Evolutionary conservation across 37 sponge, comb jelly and placozoan species (phyloP).

Genomic region (Halichondria panicea): DNA sequence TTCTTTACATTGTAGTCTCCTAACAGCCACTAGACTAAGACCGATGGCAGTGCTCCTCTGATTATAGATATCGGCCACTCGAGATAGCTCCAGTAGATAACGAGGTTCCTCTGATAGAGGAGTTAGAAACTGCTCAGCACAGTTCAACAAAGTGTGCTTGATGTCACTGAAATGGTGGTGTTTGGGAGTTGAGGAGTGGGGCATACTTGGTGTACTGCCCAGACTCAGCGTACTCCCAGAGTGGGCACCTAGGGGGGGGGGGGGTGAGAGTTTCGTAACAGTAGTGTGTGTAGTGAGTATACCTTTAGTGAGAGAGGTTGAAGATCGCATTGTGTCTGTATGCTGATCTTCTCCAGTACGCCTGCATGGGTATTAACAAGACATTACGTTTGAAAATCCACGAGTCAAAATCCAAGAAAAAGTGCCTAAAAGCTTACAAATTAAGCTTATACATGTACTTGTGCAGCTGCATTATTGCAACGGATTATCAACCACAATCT

Average conservation of each 20-base stretch:
- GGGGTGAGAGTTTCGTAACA: not conserved
- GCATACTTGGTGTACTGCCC: not conserved
- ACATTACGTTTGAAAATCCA: too few species aligned
- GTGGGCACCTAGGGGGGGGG: not conserved
- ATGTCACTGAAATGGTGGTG: not conserved
- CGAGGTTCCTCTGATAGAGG: not conserved
- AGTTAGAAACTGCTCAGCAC: not conserved
- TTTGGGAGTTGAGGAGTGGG: not conserved
- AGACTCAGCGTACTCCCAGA: not conserved
- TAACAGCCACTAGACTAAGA: slow-evolving; percentile 31
- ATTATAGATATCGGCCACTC: slow-evolving; percentile 1
- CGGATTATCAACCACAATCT: too few species aligned
- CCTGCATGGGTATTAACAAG: too few species aligned
- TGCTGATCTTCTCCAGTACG: too few species aligned
- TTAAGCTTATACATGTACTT: too few species aligned
- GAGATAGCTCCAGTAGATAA: slow-evolving; percentile 2
- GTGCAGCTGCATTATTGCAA: too few species aligned
- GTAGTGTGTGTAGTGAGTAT: too few species aligned
- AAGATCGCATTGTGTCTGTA: too few species aligned
- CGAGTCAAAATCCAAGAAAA: too few species aligned
- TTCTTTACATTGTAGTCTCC: slow-evolving; percentile 16
- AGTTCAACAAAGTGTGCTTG: not conserved
- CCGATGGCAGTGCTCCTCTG: not conserved
- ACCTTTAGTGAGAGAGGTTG: too few species aligned
- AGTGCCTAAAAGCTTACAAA: too few species aligned